Evolutionary conservation across 2,797 vertebrate genomes (phyloP), one percentile per base, ranked within the genome.

Genomic region (Pyrocephalus nanus): DNA sequence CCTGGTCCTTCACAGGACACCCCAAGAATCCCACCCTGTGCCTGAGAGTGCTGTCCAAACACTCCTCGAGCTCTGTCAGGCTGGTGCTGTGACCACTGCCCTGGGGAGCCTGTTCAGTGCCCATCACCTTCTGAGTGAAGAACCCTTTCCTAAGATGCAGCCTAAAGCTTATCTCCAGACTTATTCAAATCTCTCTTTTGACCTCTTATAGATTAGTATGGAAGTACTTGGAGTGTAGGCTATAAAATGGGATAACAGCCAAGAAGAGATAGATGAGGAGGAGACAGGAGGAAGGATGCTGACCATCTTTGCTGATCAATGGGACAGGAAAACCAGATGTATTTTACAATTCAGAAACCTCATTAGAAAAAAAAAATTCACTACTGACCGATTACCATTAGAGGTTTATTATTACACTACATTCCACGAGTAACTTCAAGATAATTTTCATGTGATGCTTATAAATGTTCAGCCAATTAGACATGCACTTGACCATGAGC

Each of bases 31-130:
- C 48, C 25, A 50, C 48, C 15, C 2, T 9, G 32, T 19, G 15
- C 50, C 36, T 9, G 36, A 23, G 36, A 55, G 66, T 1, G 0
- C 2, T 34, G 30, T 7, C 20, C 43, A 30, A 57, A 30, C 0
- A 0, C 21, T 22, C 18, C 34, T 6, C 15, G 48, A 64, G n/a
- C 42, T 55, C 34, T 42, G 58, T 0, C 51, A 27, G 58, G 21
- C 18, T 42, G 36, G 3, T 11, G 50, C 74, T 57, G 57, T 25
- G 30, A 8, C 26, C 34, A 6, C 25, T 30, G 20, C 3, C 25
- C 65, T 30, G 65, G 25, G 64, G 25, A 54, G 48, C 34, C 55
- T 42, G 42, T 1, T 26, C 66, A 53, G 50, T 16, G 66, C 12
- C 43, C 50, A 42, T 8, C 11, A 36, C 18, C 22, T 17, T 71